Percentiles rank a stretch among this genome's conserved stretches.
These are phyloP conservation scores for Chloroceryle inda DNA, from an alignment of 2,797 vertebrate species.

Conservation along the genomic window DNA sequence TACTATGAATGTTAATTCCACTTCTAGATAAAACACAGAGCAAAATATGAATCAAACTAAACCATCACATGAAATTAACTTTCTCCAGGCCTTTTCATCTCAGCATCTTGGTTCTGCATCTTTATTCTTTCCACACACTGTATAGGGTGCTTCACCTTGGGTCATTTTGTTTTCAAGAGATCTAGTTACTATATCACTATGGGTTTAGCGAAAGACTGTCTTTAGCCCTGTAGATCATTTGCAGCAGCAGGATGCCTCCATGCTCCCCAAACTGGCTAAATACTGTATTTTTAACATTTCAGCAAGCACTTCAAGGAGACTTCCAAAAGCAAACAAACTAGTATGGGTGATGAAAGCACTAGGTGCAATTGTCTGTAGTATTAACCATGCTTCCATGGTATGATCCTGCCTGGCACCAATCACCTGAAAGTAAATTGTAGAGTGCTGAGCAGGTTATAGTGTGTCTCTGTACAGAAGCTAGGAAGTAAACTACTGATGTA, in stretches of 20 bases:
- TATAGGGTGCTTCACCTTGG: not conserved
- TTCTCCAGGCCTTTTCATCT: not conserved
- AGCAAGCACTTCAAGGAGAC: constrained; percentile 43
- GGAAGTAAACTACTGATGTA: not conserved
- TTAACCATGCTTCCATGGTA: not conserved
- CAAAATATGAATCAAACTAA: not conserved
- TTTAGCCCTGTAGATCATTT: constrained; percentile 44
- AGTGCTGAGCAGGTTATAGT: not conserved
- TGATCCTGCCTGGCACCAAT: not conserved
- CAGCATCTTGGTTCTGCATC: not conserved
- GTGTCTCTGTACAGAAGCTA: not conserved
- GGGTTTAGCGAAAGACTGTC: constrained; percentile 34
- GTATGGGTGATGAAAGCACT: not conserved
- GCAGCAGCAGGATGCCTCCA: not conserved
- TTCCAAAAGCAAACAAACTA: constrained; percentile 34
- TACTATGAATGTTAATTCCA: not conserved
- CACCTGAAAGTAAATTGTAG: not conserved
- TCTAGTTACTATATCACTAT: constrained; percentile 11
- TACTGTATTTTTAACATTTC: constrained; percentile 1
- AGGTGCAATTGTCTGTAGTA: not conserved
- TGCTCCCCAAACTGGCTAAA: not conserved
- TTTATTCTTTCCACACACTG: not conserved
- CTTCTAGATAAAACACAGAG: not conserved
- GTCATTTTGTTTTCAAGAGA: constrained; percentile 37
- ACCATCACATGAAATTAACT: not conserved